Conservation (phyloP, 2,888 invertebrate genomes). For the Oligia fasciuncula region DNA sequence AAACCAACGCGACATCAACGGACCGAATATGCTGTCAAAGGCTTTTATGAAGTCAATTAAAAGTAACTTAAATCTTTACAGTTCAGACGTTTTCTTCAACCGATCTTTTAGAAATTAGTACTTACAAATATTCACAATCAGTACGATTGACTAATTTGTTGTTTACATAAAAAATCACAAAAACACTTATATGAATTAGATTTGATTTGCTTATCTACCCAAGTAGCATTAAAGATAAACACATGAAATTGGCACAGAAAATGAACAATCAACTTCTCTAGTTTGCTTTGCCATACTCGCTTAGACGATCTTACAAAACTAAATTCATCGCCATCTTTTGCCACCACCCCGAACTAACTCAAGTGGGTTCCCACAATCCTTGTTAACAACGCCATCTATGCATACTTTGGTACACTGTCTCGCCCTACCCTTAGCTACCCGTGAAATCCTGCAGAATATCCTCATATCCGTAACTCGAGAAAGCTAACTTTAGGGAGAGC, state of each 20-base stretch:
- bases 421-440: constrained; percentile 5
- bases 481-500: background rate
- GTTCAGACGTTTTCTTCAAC: background rate
- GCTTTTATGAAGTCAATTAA: background rate
- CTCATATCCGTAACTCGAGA: background rate
- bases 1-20: background rate
- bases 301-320: background rate
- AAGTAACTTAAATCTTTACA: background rate
- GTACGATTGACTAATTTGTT: background rate
- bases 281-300: background rate
- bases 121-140: background rate
- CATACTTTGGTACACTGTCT: constrained; percentile 6
- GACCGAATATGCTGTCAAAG: background rate
- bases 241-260: background rate
- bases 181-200: background rate
- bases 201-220: background rate
- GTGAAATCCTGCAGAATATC: constrained; percentile 3
- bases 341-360: constrained; percentile 24
- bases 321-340: constrained; percentile 49
- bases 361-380: background rate
- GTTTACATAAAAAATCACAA: background rate
- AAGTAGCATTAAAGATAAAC: background rate
- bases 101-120: background rate
- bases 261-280: background rate
- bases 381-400: constrained; percentile 52